Percentiles rank a stretch among this genome's conserved stretches.
These are phyloP conservation scores for Addax nasomaculatus DNA, from an alignment of 2,113 vertebrate genomes.

Conservation along the genomic window DNA sequence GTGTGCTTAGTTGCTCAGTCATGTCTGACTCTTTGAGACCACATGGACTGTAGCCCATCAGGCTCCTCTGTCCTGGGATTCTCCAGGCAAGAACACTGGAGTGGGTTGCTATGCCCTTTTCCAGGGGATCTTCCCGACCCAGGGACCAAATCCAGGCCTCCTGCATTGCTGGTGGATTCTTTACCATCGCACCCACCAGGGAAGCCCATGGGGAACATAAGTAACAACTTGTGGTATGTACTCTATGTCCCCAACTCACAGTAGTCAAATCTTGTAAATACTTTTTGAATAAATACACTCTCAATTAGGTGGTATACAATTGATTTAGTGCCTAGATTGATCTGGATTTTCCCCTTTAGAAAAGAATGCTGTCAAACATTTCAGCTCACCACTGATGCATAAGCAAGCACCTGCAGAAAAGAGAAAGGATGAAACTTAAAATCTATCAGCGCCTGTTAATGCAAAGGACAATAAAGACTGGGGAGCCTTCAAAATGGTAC, in stretches of 20 bases:
- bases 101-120: not conserved
- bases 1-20: not conserved
- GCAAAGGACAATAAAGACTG: not conserved
- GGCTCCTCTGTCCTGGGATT: not conserved
- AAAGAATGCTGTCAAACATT: not conserved
- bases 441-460: not conserved
- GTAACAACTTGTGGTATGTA: not conserved
- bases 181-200: not conserved
- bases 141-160: not conserved
- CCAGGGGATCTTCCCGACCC: rapidly evolving
- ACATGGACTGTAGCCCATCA: not conserved
- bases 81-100: not conserved
- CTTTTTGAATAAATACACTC: not conserved
- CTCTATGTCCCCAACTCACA: not conserved
- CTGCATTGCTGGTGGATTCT: not conserved
- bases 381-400: not conserved
- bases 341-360: not conserved
- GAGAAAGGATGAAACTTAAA: not conserved
- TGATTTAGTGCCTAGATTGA: not conserved
- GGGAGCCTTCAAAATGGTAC: not conserved
- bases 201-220: not conserved
- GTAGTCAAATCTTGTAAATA: not conserved
- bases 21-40: not conserved
- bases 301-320: not conserved
- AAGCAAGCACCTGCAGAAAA: not conserved